Conservation (phyloP, 2,888 invertebrate genomes). For the Erpobdella octoculata region DNA sequence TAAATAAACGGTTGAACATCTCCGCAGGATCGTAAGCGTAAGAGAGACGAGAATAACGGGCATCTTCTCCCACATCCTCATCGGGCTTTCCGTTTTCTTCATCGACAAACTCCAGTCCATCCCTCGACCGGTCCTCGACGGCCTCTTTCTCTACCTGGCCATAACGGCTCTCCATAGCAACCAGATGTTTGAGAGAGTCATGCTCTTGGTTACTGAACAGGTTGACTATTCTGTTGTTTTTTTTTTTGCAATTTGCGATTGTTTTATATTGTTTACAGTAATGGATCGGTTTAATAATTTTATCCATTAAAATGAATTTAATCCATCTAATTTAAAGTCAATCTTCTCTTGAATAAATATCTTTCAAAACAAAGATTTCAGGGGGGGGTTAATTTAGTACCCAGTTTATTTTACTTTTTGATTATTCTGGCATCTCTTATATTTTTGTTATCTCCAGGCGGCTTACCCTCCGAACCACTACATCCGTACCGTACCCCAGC, state of each 20-base stretch:
- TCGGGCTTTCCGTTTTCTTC: slow-evolving; percentile 57
- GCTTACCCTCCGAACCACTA: slow-evolving; percentile 57
- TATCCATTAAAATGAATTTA: no score
- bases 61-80: slow-evolving; percentile 57
- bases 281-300: no score
- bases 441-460: slow-evolving; percentile 43
- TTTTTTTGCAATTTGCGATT: background rate
- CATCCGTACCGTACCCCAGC: slow-evolving; percentile 55
- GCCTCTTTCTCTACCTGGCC: slow-evolving; percentile 59
- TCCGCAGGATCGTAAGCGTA: slow-evolving; percentile 54
- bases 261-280: background rate
- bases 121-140: slow-evolving; percentile 56
- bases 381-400: background rate
- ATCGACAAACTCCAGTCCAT: slow-evolving; percentile 55
- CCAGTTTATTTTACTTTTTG: no score
- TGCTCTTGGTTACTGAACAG: slow-evolving; percentile 58
- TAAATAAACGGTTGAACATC: no score
- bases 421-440: background rate
- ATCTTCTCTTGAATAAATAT: background rate
- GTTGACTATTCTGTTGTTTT: slow-evolving; percentile 41
- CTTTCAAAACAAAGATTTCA: background rate
- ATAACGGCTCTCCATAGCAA: slow-evolving; percentile 58
- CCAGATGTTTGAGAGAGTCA: slow-evolving; percentile 58
- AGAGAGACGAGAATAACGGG: slow-evolving; percentile 58
- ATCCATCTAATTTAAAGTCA: no score